These are phyloP conservation scores for Silvanus unidentatus DNA, from an alignment of 2,888 invertebrate genomes.

Conservation along the genomic window DNA sequence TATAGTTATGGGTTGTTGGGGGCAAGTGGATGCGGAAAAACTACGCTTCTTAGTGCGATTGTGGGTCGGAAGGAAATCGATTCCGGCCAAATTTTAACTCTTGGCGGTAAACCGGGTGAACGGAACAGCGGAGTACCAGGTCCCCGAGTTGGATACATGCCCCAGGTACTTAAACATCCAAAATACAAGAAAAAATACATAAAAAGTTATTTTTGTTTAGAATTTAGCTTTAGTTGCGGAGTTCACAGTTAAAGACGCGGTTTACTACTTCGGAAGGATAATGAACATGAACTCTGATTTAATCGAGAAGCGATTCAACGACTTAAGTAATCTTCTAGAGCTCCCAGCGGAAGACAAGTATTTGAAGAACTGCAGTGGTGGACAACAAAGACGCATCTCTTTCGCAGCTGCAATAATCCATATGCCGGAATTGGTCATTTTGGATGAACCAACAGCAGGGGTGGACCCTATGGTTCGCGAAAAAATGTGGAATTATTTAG, in stretches of 20 bases:
- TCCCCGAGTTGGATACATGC: constrained; percentile 68
- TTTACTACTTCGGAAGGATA: constrained; percentile 82
- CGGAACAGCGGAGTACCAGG: constrained; percentile 82
- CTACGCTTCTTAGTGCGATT: constrained; percentile 78
- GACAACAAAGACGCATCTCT: constrained; percentile 84
- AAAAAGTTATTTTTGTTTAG: constrained; percentile 41
- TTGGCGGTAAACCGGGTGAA: constrained; percentile 78
- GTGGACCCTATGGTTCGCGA: constrained; percentile 83
- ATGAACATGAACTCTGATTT: constrained; percentile 65
- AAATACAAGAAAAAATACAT: background rate
- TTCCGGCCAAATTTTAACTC: constrained; percentile 76
- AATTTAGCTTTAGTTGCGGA: constrained; percentile 75
- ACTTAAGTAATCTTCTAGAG: constrained; percentile 67
- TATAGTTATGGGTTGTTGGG: constrained; percentile 81
- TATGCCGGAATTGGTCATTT: constrained; percentile 78
- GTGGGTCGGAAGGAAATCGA: constrained; percentile 75
- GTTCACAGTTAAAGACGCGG: constrained; percentile 75
- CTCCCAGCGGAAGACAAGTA: constrained; percentile 60
- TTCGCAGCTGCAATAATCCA: constrained; percentile 85
- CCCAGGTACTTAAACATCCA: constrained; percentile 26
- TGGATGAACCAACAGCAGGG: constrained; percentile 94
- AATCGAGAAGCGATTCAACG: constrained; percentile 61
- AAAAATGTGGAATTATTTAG: constrained; percentile 85
- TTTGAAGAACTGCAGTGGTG: constrained; percentile 75
- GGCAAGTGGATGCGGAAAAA: constrained; percentile 90